Percentiles rank a stretch among this genome's conserved stretches.
Evolutionary conservation across 1,140 invertebrate species (phyloP).

Genomic region (Antheraea mylitta): DNA sequence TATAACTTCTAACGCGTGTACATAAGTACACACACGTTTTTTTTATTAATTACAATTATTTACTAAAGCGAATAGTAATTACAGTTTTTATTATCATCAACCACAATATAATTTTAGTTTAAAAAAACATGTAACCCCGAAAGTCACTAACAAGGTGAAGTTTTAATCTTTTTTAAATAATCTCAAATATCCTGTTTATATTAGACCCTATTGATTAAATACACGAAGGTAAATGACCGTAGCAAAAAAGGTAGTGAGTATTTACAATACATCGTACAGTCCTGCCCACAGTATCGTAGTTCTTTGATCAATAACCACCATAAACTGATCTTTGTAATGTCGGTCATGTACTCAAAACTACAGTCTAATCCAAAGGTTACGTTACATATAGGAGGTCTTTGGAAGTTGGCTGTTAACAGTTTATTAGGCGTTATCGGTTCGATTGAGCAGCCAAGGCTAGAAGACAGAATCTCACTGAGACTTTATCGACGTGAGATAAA

Average conservation of each 20-base stretch:
- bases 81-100: too few species aligned
- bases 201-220: not conserved
- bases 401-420: conserved; percentile 3
- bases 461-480: not conserved
- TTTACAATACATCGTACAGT: not conserved
- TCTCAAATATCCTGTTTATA: not conserved
- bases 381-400: not conserved
- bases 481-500: not conserved
- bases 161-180: too few species aligned
- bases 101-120: too few species aligned
- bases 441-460: conserved; percentile 9
- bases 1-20: too few species aligned
- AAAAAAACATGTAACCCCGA: too few species aligned
- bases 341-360: not conserved
- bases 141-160: too few species aligned
- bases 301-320: not conserved
- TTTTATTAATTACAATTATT: too few species aligned
- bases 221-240: not conserved
- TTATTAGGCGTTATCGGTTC: conserved; percentile 7
- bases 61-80: too few species aligned
- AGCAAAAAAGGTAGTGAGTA: not conserved
- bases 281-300: not conserved
- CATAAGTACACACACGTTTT: too few species aligned
- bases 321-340: not conserved
- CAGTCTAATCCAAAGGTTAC: not conserved